phyloP scores from a whole-genome alignment of 2,888 invertebrate species.

The Pelosia muscerda region DNA sequence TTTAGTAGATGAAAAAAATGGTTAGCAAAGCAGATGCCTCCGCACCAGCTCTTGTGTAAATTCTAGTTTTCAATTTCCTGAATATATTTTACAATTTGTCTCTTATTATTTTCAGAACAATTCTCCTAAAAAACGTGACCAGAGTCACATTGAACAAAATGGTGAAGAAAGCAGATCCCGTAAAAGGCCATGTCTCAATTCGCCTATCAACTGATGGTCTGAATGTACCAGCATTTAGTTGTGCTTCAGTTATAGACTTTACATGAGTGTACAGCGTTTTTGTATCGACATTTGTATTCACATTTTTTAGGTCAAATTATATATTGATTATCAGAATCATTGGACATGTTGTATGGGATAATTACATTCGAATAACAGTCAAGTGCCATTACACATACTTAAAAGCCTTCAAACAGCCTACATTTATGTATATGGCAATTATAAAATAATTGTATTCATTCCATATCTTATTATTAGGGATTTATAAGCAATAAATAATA shows the following conservation, averaged over 20 bases:
- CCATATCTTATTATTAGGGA: conserved; percentile 58
- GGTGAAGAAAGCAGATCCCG: conserved; percentile 86
- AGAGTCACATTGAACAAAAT: conserved; percentile 84
- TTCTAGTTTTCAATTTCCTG: neutral
- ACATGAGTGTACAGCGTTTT: conserved; percentile 72
- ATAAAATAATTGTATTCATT: conserved; percentile 55
- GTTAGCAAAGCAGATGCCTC: neutral
- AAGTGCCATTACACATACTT: conserved; percentile 33
- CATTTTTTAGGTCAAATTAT: conserved; percentile 64
- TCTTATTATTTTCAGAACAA: conserved; percentile 72
- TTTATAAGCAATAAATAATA: conserved; percentile 36
- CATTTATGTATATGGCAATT: conserved; percentile 7
- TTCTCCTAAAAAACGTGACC: conserved; percentile 88
- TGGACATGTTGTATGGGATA: conserved; percentile 61
- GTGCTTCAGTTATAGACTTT: conserved; percentile 76
- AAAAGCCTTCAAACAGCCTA: conserved; percentile 1
- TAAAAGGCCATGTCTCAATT: conserved; percentile 87
- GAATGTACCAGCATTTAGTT: conserved; percentile 54
- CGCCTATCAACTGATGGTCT: conserved; percentile 72
- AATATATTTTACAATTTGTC: neutral
- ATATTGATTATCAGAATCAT: conserved; percentile 59
- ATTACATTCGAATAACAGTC: conserved; percentile 30
- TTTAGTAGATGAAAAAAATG: too few relatives aligned
- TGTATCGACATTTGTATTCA: conserved; percentile 70
- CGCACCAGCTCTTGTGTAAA: neutral